Base-by-base conservation (phyloP, 2,888 invertebrate genomes). In the Phyto melanocephala region DNA sequence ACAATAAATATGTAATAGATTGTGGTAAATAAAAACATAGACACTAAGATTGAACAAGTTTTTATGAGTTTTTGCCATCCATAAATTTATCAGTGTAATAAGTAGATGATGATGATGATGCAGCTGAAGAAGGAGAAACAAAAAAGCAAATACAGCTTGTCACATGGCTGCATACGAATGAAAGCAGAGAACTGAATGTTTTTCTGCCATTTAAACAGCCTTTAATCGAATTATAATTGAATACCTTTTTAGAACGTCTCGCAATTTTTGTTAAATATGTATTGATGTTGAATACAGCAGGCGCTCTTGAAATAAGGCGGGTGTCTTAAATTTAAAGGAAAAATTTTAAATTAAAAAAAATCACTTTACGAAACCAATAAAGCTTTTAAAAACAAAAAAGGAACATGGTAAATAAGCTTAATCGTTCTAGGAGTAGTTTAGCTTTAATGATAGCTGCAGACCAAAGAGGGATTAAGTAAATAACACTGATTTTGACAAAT, bases 221-320 rank as follows among this genome's bases (percentile, higher is more conserved):
- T 70, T 63, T 70, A 77, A 70, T 70, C 70, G 62, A 70, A 77
- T 77, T 70, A 54, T 77, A 70, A 77, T 77, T 77, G 70, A 77
- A 77, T 54, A 17, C 45, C 37, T 63, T 63, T 60, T 52, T 17
- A n/a, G 10, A n/a, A 20, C 3, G 28, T 1, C 15, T 15, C 37
- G 5, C 20, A 42, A 33, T n/a, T n/a, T n/a, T n/a, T 58, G 54
- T 22, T 22, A 22, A 5, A 5, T 42, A 42, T n/a, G n/a, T 42
- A 42, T 67, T 68, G 0, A 13, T 8, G 1, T 22, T 15, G 0
- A 1, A 40, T 40, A 42, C 37, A 68, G 28, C 10, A 24, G 5
- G 6, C 40, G 11, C 28, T 28, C 28, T 28, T 28, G 28, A 28
- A 5, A 28, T 28, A n/a, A n/a, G n/a, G n/a, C n/a, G n/a, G n/a